Evolutionary conservation across 2,888 invertebrate genomes (phyloP).

Genomic region (Oxycera nigricornis): DNA sequence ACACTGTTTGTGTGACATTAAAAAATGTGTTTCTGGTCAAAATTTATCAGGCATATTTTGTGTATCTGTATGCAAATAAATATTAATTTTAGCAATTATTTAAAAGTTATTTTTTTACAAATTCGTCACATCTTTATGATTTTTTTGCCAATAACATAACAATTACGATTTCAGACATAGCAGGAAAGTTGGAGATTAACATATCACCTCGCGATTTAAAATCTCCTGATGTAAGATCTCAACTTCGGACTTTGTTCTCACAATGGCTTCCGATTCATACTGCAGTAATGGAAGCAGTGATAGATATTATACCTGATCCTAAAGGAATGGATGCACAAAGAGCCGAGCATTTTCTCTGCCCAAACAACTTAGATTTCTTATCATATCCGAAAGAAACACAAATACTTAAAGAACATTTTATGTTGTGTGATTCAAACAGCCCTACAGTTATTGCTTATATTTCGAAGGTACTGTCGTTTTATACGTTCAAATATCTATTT

Average conservation of each 20-base stretch:
- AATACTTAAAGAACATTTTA: slow-evolving; percentile 72
- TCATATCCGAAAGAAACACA: slow-evolving; percentile 74
- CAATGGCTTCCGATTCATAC: slow-evolving; percentile 90
- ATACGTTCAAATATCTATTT: not conserved
- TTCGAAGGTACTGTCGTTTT: slow-evolving; percentile 54
- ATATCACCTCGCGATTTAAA: slow-evolving; percentile 78
- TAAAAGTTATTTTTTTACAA: too few relatives aligned
- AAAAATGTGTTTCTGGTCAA: too few relatives aligned
- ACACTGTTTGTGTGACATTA: too few relatives aligned
- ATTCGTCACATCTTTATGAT: too few relatives aligned
- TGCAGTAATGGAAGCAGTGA: slow-evolving; percentile 83
- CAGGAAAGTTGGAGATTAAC: slow-evolving; percentile 79
- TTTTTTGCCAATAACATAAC: too few relatives aligned
- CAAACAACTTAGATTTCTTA: slow-evolving; percentile 72
- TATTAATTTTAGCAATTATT: too few relatives aligned
- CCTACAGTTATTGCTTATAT: slow-evolving; percentile 65
- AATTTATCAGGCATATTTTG: too few relatives aligned
- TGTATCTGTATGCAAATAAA: too few relatives aligned
- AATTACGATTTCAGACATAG: slow-evolving; percentile 60
- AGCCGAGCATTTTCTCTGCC: slow-evolving; percentile 83
- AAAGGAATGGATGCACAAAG: slow-evolving; percentile 75
- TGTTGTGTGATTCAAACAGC: slow-evolving; percentile 75
- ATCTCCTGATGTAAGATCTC: slow-evolving; percentile 77
- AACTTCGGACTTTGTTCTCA: slow-evolving; percentile 81
- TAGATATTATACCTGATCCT: slow-evolving; percentile 83